A percentile compares a stretch with the other conserved stretches of the same genome.
phyloP scores from a whole-genome alignment of 30 jellyfish, hydroid and myxozoan species.

The Hydractinia echinata region DNA sequence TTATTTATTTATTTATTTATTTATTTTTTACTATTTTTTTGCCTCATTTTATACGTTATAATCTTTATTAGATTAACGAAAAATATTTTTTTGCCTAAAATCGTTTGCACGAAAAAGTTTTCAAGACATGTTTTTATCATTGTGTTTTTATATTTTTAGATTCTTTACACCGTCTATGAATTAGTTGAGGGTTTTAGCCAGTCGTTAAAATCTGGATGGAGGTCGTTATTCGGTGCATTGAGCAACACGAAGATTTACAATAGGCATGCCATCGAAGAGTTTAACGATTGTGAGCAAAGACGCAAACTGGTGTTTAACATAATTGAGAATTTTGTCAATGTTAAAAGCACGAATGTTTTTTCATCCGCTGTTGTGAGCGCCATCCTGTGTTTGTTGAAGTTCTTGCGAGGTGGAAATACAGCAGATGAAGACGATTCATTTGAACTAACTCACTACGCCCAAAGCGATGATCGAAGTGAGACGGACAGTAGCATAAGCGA shows the following conservation, averaged over 20 bases:
- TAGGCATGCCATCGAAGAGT: slow-evolving; percentile 69
- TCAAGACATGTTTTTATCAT: not conserved
- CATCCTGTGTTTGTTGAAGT: slow-evolving; percentile 69
- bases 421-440: slow-evolving; percentile 43
- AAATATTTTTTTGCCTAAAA: no score
- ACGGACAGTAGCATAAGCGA: slow-evolving; percentile 61
- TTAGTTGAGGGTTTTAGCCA: slow-evolving; percentile 91
- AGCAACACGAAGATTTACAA: slow-evolving; percentile 77
- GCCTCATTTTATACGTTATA: no score
- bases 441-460: slow-evolving; percentile 24
- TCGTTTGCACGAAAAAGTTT: no score
- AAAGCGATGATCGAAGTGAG: slow-evolving; percentile 71
- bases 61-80: no score
- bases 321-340: slow-evolving; percentile 68
- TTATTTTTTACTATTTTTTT: no score
- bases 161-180: slow-evolving; percentile 89
- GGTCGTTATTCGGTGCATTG: slow-evolving; percentile 87
- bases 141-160: slow-evolving; percentile 37
- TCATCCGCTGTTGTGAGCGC: slow-evolving; percentile 92
- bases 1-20: no score
- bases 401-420: slow-evolving; percentile 54
- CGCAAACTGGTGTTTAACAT: slow-evolving; percentile 76
- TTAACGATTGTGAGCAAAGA: slow-evolving; percentile 89
- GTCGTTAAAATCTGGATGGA: slow-evolving; percentile 95
- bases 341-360: slow-evolving; percentile 80